Conservation (phyloP, 2,797 vertebrate species). For the Oophaga sylvatica region DNA sequence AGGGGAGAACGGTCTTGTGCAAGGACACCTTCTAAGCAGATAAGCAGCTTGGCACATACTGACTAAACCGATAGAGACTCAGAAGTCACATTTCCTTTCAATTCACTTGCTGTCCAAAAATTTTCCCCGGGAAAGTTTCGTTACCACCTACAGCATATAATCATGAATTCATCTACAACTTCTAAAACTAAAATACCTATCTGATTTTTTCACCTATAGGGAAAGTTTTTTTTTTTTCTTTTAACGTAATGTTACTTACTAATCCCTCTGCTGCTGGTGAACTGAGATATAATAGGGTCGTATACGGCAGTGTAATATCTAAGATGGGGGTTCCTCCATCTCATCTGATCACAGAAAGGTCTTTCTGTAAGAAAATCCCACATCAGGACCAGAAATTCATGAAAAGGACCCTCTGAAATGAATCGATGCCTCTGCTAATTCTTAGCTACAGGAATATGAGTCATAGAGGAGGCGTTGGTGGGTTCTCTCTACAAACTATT, state of each 20-base stretch:
- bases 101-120: constrained; percentile 5
- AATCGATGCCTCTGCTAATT: too few species aligned
- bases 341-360: background rate
- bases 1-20: constrained; percentile 1
- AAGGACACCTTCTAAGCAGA: constrained; percentile 17
- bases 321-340: background rate
- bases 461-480: too few species aligned
- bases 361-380: too few species aligned
- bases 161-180: background rate
- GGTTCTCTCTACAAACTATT: too few species aligned
- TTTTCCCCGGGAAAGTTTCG: background rate
- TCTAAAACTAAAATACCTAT: background rate
- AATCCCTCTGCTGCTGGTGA: background rate
- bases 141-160: background rate
- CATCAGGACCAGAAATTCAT: too few species aligned
- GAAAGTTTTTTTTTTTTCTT: background rate
- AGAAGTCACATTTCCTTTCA: background rate
- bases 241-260: background rate
- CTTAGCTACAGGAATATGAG: too few species aligned
- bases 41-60: constrained; percentile 20
- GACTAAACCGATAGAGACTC: background rate
- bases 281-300: background rate
- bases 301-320: background rate
- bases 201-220: background rate
- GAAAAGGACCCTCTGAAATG: too few species aligned